Base-by-base conservation (phyloP, 2,888 invertebrate genomes). In the Drosophila paracracens region DNA sequence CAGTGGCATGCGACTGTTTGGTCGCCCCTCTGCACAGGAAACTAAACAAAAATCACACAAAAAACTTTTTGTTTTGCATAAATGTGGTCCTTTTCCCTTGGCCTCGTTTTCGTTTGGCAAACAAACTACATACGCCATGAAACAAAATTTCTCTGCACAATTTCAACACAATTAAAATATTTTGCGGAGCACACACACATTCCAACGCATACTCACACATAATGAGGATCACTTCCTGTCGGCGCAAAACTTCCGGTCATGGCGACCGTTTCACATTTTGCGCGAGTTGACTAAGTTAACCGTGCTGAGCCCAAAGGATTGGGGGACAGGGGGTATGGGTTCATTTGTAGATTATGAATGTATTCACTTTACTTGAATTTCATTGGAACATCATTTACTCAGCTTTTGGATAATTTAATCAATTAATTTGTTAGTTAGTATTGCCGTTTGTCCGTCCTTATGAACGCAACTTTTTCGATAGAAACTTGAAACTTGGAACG, bases 101-200 rank as follows among this genome's bases (percentile, higher is more conserved):
- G 13, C 25, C 29, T 5, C 29, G 31, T 52, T 52, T 36, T 31
- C 13, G 27, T 16, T 16, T 50, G 13, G 35, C 68, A 61, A 63
- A 48, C 69, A 66, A 72, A 65, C 64, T 70, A 53, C 58, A 57
- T 57, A 54, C 54, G 64, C 69, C 78, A 77, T 74, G 56, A 59
- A 73, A 70, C 73, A 69, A 80, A 89, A 85, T 88, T 77, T 83
- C 61, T 88, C 31, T 60, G 65, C 75, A 70, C 77, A 88, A 78
- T 89, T 85, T 77, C 60, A 76, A 83, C 78, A 85, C 89, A 85
- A 85, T 85, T 85, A 89, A 89, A 85, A 88, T 78, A 85, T 82
- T 89, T 88, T 70, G 65, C 74, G 67, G 70, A 63, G 76, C 72
- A 65, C 52, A 65, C 62, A 27, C 48, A 36, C 46, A 53, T 67